Percentiles rank a stretch among this genome's conserved stretches.
These are phyloP conservation scores for Harpegnathos saltator DNA, from an alignment of 1,140 invertebrate species.

Conservation along the genomic window DNA sequence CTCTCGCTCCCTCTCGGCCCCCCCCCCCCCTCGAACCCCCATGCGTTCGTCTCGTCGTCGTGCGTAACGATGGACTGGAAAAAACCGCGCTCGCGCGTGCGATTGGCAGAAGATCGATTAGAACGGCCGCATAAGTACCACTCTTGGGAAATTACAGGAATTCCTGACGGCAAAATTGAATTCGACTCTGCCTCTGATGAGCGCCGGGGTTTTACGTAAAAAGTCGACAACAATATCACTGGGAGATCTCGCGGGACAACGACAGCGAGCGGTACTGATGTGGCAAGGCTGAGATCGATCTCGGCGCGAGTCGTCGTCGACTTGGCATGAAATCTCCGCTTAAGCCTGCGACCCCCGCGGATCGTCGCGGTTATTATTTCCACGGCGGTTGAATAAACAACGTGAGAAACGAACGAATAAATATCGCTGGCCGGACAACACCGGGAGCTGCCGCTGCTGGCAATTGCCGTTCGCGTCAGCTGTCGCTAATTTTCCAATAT, in stretches of 20 bases:
- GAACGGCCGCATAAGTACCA: background rate
- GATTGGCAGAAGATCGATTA: constrained; percentile 33
- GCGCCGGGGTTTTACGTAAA: constrained; percentile 36
- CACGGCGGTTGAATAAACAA: constrained; percentile 13
- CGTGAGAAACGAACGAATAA: background rate
- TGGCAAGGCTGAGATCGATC: constrained; percentile 1
- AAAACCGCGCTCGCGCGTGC: background rate
- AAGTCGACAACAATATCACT: constrained; percentile 10
- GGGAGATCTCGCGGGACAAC: constrained; percentile 10
- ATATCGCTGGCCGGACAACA: constrained; percentile 3
- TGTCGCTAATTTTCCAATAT: constrained; percentile 57
- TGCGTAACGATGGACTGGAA: background rate
- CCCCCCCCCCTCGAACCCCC: too few species aligned
- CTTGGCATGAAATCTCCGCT: background rate
- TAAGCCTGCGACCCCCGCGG: background rate
- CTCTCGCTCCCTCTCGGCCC: too few species aligned
- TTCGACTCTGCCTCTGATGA: constrained; percentile 19
- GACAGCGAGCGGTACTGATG: background rate
- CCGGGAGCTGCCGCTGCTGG: background rate
- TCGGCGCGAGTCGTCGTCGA: background rate
- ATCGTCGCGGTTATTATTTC: constrained; percentile 8
- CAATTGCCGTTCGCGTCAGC: background rate
- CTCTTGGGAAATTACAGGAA: constrained; percentile 38
- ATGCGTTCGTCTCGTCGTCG: background rate
- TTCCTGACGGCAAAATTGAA: constrained; percentile 37